Base-by-base conservation (phyloP, 2,888 invertebrate species). In the Oscheius sp. region DNA sequence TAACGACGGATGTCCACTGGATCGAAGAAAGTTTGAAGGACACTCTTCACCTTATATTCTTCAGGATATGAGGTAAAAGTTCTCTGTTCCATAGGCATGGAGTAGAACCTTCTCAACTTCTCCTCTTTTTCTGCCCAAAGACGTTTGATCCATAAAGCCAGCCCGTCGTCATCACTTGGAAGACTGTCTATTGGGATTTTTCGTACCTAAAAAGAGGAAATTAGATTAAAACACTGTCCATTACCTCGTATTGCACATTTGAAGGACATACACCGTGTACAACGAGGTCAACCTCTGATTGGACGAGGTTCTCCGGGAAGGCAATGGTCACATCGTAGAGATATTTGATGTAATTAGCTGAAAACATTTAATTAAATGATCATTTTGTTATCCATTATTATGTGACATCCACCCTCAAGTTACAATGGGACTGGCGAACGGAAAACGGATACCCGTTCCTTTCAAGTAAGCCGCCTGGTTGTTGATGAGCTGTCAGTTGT, bases 281-380 rank as follows among this genome's bases (percentile, higher is more conserved):
- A 6, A 93, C 85, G 61, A 94, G 89, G 85, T 93, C 93, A 35
- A 91, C 88, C 89, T 95, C 94, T 18, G 92, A 92, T 89, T 94
- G 93, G 0, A 94, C 93, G 46, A 93, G 89, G 6, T 91, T 91
- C 78, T 92, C 92, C 2, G 93, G 93, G 89, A 94, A 83, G 0
- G 92, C 93, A 16, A 95, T 91, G 0, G 94, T 94, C 77, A 94
- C 91, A 89, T 95, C 95, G 89, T 94, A 94, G 16, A 95, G 91
- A 0, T 93, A 93, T 77, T 93, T 92, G 70, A 95, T 89, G 35
- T 92, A 92, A 9, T 92, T 90, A 69, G 90, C 92, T 90, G 59
- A 70, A 84, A 43, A 56, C 7, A 23, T 41, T n/a, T 5, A 25
- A 43, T 25, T 12, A 45, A 9, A n/a, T 41, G 25, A 45, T 7